Evolutionary conservation across 2,888 invertebrate genomes (phyloP).

Genomic region (Tipula helvola): DNA sequence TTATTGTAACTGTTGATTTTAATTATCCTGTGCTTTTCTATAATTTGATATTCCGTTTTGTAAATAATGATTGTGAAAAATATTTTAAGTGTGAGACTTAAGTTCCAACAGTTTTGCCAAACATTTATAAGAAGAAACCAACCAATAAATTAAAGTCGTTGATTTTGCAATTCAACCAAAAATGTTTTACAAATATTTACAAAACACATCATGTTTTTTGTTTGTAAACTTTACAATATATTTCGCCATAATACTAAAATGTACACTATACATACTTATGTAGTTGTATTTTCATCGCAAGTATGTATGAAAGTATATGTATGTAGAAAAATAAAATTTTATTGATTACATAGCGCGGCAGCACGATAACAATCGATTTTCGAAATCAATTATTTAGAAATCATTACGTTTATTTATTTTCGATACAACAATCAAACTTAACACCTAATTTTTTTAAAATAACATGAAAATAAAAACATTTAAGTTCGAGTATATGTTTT

Average conservation of each 20-base stretch:
- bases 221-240: not conserved
- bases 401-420: not conserved
- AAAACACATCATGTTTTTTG: not conserved
- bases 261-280: no score
- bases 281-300: not conserved
- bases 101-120: no score
- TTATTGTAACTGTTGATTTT: no score
- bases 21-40: no score
- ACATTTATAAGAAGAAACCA: no score
- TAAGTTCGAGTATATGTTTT: not conserved
- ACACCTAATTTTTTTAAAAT: not conserved
- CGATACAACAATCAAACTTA: not conserved
- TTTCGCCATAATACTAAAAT: no score
- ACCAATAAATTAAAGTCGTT: not conserved
- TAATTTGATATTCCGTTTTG: no score
- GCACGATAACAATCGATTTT: constrained; percentile 4
- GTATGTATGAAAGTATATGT: not conserved
- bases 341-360: not conserved
- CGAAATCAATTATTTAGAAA: not conserved
- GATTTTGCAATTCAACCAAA: not conserved
- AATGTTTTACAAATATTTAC: not conserved
- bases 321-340: not conserved
- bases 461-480: not conserved
- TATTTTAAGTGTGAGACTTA: no score
- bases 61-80: no score